Conservation (phyloP, 2,113 vertebrate genomes). For the Heteronetta atricapilla region DNA sequence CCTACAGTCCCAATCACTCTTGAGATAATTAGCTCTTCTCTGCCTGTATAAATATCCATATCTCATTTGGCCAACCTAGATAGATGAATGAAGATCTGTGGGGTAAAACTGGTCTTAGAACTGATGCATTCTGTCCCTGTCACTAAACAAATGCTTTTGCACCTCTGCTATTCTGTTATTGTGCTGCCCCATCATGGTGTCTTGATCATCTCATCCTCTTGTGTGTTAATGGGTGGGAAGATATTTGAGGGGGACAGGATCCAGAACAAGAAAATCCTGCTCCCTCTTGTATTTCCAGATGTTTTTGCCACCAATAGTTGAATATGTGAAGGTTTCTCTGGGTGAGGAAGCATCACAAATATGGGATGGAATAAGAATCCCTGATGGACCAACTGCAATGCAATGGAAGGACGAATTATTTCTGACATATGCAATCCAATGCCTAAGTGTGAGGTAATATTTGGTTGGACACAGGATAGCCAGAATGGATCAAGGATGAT, state of each 20-base stretch:
- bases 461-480: neutral
- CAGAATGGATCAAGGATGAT: neutral
- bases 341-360: neutral
- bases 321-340: neutral
- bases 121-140: neutral
- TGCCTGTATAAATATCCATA: neutral
- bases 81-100: rapidly evolving
- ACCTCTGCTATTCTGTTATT: neutral
- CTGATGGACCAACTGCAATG: neutral
- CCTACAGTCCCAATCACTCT: neutral
- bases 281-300: neutral
- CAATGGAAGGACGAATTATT: neutral
- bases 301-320: neutral
- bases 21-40: neutral
- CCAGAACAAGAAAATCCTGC: neutral
- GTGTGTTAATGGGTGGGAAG: rapidly evolving
- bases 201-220: neutral
- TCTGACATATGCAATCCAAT: neutral
- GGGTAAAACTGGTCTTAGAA: neutral
- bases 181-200: neutral
- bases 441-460: neutral
- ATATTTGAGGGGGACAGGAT: neutral
- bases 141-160: rapidly evolving
- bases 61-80: neutral
- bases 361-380: neutral